phyloP scores from a whole-genome alignment of 2,888 invertebrate genomes.

The Anthrax anthrax region DNA sequence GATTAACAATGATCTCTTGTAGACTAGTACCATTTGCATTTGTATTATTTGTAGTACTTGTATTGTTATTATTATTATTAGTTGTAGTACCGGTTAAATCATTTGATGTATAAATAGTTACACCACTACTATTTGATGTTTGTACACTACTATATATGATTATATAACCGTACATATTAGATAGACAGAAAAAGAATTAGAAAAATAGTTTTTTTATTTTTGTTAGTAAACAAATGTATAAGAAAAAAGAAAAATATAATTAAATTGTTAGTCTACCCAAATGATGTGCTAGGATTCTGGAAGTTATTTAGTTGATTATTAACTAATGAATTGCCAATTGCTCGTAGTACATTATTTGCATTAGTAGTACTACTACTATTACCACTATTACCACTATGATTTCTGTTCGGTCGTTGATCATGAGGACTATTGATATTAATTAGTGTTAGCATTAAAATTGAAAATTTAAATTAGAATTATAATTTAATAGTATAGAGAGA shows the following conservation, averaged over 20 bases:
- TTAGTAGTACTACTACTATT: conserved; percentile 20
- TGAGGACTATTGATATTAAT: conserved; percentile 23
- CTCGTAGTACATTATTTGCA: conserved; percentile 29
- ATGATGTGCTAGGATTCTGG: conserved; percentile 30
- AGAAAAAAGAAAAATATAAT: background rate
- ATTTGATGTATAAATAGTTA: conserved; percentile 29
- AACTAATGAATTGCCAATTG: conserved; percentile 34
- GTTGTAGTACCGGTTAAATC: conserved; percentile 22
- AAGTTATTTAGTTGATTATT: conserved; percentile 34
- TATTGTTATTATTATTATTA: conserved; percentile 18
- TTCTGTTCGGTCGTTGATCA: conserved; percentile 29
- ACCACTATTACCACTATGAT: conserved; percentile 20
- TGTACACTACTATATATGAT: conserved; percentile 6
- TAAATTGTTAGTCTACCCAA: conserved; percentile 25
- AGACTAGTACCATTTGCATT: no score
- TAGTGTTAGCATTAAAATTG: conserved; percentile 1
- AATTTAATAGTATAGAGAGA: background rate
- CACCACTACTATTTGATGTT: conserved; percentile 31
- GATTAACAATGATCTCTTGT: conserved; percentile 33
- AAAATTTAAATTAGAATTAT: background rate
- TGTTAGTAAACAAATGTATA: background rate
- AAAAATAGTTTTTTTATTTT: background rate
- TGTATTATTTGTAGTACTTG: conserved; percentile 19
- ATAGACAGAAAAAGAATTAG: background rate
- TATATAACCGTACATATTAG: background rate